These are phyloP conservation scores for Elysia crispata DNA, from an alignment of 2,888 invertebrate genomes.

Conservation along the genomic window DNA sequence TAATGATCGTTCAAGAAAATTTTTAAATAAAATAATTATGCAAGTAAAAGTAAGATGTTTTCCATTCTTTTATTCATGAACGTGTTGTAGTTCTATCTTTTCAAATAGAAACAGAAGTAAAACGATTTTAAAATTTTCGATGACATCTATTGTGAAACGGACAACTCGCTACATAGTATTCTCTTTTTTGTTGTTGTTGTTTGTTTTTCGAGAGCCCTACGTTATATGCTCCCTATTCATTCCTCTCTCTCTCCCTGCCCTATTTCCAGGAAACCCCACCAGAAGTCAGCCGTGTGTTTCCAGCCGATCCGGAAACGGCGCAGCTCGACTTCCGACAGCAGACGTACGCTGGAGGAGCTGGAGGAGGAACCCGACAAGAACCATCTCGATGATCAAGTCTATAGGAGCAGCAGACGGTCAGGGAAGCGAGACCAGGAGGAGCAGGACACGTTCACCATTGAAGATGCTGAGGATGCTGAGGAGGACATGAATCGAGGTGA, in stretches of 20 bases:
- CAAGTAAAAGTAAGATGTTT: no score
- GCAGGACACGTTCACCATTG: constrained; percentile 43
- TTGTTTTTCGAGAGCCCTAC: no score
- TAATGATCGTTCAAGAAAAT: no score
- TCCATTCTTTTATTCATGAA: no score
- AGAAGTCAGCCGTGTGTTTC: constrained; percentile 29
- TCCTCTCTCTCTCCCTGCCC: background rate
- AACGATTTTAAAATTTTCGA: no score
- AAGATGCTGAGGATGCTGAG: constrained; percentile 6
- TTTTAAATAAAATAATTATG: no score
- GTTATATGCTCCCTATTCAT: background rate
- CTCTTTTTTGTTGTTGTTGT: no score
- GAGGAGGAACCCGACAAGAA: background rate
- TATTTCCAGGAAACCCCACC: background rate
- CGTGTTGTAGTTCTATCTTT: no score
- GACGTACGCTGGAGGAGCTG: constrained; percentile 41
- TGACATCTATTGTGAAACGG: no score
- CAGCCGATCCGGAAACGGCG: constrained; percentile 28
- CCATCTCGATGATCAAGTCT: background rate
- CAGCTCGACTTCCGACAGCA: constrained; percentile 43
- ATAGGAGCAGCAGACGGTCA: background rate
- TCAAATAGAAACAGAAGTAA: no score
- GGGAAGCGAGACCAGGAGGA: background rate
- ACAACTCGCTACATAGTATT: no score
- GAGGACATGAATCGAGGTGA: background rate